Base-by-base conservation (phyloP, 2,113 vertebrate genomes). In the Delphinapterus leucas region DNA sequence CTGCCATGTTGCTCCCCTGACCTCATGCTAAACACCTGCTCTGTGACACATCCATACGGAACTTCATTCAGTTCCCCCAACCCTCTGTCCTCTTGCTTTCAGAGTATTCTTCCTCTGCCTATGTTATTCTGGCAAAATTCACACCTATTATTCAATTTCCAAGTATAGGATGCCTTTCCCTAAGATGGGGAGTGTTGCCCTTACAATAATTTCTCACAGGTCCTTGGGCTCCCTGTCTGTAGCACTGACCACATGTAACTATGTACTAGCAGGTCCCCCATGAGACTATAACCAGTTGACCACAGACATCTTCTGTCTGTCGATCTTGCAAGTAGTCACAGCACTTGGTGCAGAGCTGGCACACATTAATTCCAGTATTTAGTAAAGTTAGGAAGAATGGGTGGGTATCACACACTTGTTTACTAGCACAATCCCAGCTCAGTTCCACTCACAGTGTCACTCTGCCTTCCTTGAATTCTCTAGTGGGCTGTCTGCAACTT, bases 241-340 rank as follows among this genome's bases (percentile, higher is more conserved):
- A 60, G 23, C 33, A 49, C 5, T 68, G 28, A 68, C 23, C 17
- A 74, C 20, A 25, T 53, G 26, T 23, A 77, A 41, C 10, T 18
- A 0, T 55, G n/a, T 17, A 13, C 14, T 36, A 87, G 6, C 0
- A 11, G 5, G 26, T 3, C 18, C n/a, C 68, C 7, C 47, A 13
- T 3, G 8, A 49, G 6, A n/a, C 20, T 36, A 5, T 12, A 31
- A 90, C 38, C 55, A 25, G 1, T 1, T 41, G 63, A n/a, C 53
- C 63, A 23, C 2, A 41, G 38, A 49, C 6, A n/a, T 14, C 8
- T 6, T 58, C 33, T 80, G 31, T 58, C 33, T 80, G 36, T 28
- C 21, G 82, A 1, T 53, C 38, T 49, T n/a, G 20, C 10, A 14
- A 31, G 25, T 53, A 38, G 38, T 67, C 38, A 77, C 10, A 44